phyloP scores from a whole-genome alignment of 1,140 invertebrate species.

The Cheumatopsyche charites region DNA sequence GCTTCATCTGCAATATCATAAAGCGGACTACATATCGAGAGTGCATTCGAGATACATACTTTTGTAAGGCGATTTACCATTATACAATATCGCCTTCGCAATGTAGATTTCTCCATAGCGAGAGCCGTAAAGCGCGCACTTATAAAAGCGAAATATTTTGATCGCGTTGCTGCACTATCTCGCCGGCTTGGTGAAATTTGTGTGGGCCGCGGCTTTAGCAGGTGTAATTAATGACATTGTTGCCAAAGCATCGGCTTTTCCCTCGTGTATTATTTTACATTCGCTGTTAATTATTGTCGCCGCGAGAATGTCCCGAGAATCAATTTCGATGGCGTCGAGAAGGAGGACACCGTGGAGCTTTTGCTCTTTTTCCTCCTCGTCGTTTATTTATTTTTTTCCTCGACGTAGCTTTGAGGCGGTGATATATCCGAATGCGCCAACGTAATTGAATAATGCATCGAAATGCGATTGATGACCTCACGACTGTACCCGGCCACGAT shows the following conservation, averaged over 20 bases:
- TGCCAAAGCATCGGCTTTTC: conserved; percentile 35
- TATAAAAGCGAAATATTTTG: conserved; percentile 35
- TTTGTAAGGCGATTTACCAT: not conserved
- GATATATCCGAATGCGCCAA: conserved; percentile 25
- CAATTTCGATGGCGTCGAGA: conserved; percentile 32
- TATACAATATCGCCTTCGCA: conserved; percentile 22
- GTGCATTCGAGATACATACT: no score
- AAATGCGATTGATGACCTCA: conserved; percentile 22
- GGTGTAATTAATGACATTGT: conserved; percentile 44
- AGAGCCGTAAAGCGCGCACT: conserved; percentile 9
- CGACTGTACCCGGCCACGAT: conserved; percentile 7
- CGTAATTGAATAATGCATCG: conserved; percentile 24
- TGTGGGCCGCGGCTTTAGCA: conserved; percentile 38
- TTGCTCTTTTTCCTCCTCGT: not conserved
- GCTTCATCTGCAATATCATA: not conserved
- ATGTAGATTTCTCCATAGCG: conserved; percentile 15
- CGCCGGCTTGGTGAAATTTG: conserved; percentile 21
- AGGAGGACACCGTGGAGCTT: not conserved
- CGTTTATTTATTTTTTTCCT: not conserved
- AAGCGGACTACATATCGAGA: no score
- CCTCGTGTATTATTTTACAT: conserved; percentile 44
- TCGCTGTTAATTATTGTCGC: conserved; percentile 45
- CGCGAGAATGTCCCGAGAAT: conserved; percentile 37
- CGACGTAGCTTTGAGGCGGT: conserved; percentile 13
- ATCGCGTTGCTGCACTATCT: conserved; percentile 27